Base-by-base conservation (phyloP, 2,888 invertebrate genomes). In the Xestobium rufovillosum region DNA sequence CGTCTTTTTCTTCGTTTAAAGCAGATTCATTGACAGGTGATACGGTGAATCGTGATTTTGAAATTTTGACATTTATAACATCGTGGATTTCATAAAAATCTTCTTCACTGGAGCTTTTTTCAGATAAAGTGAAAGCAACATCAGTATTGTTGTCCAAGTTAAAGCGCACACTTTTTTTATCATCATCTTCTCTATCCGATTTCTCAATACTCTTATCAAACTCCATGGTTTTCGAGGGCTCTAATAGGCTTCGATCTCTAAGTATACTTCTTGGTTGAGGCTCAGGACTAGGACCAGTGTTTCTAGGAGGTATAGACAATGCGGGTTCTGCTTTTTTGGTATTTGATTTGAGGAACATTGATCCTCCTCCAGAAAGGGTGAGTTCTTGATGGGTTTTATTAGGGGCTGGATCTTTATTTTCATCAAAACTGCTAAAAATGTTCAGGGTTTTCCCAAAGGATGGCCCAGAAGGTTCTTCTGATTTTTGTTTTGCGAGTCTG, bases 151-250 rank as follows among this genome's bases (percentile, higher is more conserved):
- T 65, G 34, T 71, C 68, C 36, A 79, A 59, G 58, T 76, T 77
- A 48, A 79, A 80, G 4, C 78, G 68, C 1, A 87, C 85, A 56
- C 81, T 84, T 57, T 86, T 86, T 41, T 77, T 77, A 39, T 85
- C 80, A 19, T 82, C 85, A 41, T 86, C 86, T 41, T 73, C 70
- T 48, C 72, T 57, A 26, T 58, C 58, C 66, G 26, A 68, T 51
- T 29, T 62, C 56, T 40, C 47, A 42, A 14, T 19, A n/a, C 57
- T 40, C 46, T 56, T 59, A 15, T 57, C 60, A 34, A 59, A 59
- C 29, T 62, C 59, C 41, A 57, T 45, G 43, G 55, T 59, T 47
- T 57, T 59, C 1, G 59, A 57, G 36, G 55, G 57, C 39, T 64
- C 61, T 11, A 61, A 44, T 10, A 47, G 48, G 16, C 70, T 63